phyloP scores from a whole-genome alignment of 2,888 invertebrate genomes.

The Leucophora obtusa region DNA sequence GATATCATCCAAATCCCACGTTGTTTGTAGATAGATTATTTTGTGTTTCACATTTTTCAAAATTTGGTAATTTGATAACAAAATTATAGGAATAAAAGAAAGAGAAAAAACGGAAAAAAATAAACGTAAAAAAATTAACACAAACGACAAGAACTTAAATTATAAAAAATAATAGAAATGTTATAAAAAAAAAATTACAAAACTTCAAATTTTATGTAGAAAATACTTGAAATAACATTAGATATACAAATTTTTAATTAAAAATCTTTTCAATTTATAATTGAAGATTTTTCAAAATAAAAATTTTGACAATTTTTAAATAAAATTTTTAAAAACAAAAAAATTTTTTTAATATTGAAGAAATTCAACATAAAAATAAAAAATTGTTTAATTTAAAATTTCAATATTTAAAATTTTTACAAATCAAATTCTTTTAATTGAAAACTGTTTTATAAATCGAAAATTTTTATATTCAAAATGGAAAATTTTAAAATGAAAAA shows the following conservation, averaged over 20 bases:
- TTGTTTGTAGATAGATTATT: conserved; percentile 6
- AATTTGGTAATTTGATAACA: not conserved
- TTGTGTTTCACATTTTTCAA: not conserved
- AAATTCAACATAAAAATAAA: too few relatives aligned
- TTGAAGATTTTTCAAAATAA: too few relatives aligned
- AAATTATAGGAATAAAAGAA: not conserved
- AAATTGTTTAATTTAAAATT: not conserved
- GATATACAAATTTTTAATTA: too few relatives aligned
- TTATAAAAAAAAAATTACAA: not conserved
- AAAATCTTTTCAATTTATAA: too few relatives aligned
- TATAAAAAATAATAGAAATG: conserved; percentile 38
- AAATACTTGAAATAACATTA: not conserved
- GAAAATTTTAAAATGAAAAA: too few relatives aligned
- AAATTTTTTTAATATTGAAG: too few relatives aligned
- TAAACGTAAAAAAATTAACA: conserved; percentile 7
- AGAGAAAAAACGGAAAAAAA: not conserved
- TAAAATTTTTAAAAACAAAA: too few relatives aligned
- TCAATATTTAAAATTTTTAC: not conserved
- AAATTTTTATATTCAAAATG: too few relatives aligned
- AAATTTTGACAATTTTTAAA: too few relatives aligned
- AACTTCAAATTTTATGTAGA: not conserved
- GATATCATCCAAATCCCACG: conserved; percentile 1
- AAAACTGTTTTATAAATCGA: too few relatives aligned
- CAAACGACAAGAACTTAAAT: conserved; percentile 59
- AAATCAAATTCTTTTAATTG: not conserved